Conservation (phyloP, 2,888 invertebrate genomes). For the Caenorhabditis wallacei region DNA sequence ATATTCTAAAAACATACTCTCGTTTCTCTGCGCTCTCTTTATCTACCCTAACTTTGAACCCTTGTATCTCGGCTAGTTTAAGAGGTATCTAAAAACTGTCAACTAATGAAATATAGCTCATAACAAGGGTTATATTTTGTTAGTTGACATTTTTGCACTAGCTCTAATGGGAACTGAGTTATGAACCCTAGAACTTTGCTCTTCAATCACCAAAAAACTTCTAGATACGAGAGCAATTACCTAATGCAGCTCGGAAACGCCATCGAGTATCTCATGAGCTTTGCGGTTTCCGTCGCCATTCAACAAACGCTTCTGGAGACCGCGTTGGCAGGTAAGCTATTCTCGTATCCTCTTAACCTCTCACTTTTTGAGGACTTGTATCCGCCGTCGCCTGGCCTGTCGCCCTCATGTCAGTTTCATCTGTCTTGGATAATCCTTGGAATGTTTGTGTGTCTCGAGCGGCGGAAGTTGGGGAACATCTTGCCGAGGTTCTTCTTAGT, state of each 20-base stretch:
- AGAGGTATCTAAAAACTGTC: too few species aligned
- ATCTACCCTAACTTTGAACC: too few species aligned
- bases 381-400: constrained; percentile 88
- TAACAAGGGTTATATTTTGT: too few species aligned
- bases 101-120: too few species aligned
- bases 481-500: constrained; percentile 87
- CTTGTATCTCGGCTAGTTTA: too few species aligned
- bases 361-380: constrained; percentile 85
- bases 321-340: constrained; percentile 85
- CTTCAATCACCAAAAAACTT: background rate
- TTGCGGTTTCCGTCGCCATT: constrained; percentile 86
- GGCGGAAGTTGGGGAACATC: constrained; percentile 86
- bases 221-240: constrained; percentile 71
- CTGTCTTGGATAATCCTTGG: constrained; percentile 88
- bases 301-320: constrained; percentile 88
- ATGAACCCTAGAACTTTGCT: too few species aligned
- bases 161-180: too few species aligned
- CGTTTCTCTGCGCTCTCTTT: too few species aligned
- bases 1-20: too few species aligned
- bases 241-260: constrained; percentile 84
- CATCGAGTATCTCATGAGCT: constrained; percentile 86
- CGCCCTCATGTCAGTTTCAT: constrained; percentile 86
- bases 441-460: constrained; percentile 87
- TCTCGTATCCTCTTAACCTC: background rate
- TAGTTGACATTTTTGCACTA: too few species aligned